These are phyloP conservation scores for Neosilurus mollespiculum DNA, from an alignment of 2,797 vertebrate species.

Conservation along the genomic window DNA sequence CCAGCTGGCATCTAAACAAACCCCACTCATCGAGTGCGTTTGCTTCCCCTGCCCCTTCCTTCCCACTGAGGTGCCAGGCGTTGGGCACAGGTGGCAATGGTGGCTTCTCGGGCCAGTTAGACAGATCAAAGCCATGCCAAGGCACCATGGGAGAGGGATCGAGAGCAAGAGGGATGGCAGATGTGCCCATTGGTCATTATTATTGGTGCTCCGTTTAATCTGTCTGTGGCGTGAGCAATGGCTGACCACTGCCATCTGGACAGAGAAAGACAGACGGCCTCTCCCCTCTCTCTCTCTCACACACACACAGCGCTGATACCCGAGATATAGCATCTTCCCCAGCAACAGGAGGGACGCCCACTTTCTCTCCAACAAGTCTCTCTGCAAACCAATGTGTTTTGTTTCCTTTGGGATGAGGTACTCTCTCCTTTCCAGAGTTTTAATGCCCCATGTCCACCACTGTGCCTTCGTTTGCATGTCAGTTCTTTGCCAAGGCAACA, in stretches of 20 bases:
- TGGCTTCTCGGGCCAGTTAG: constrained; percentile 35
- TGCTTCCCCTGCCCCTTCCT: neutral
- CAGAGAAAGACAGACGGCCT: constrained; percentile 50
- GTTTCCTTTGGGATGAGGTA: constrained; percentile 38
- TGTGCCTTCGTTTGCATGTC: neutral
- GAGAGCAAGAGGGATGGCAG: constrained; percentile 37
- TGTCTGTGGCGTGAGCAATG: constrained; percentile 67
- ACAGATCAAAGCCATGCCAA: constrained; percentile 51
- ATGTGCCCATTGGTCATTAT: constrained; percentile 67
- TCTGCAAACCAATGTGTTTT: neutral
- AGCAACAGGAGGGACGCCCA: constrained; percentile 49
- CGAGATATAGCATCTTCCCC: constrained; percentile 24
- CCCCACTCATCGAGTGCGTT: constrained; percentile 11
- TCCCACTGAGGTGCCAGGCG: constrained; percentile 31
- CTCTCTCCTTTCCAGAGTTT: neutral
- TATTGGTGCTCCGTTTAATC: constrained; percentile 74
- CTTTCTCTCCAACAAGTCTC: constrained; percentile 19
- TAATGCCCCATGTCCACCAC: neutral
- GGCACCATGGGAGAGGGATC: constrained; percentile 16
- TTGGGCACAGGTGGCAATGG: constrained; percentile 36
- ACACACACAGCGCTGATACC: constrained; percentile 23
- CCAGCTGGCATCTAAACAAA: constrained; percentile 10
- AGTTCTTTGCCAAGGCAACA: neutral
- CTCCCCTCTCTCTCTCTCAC: neutral
- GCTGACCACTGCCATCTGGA: constrained; percentile 78